Conservation (phyloP, 1,140 invertebrate species). For the Drosophila micromelanica region DNA sequence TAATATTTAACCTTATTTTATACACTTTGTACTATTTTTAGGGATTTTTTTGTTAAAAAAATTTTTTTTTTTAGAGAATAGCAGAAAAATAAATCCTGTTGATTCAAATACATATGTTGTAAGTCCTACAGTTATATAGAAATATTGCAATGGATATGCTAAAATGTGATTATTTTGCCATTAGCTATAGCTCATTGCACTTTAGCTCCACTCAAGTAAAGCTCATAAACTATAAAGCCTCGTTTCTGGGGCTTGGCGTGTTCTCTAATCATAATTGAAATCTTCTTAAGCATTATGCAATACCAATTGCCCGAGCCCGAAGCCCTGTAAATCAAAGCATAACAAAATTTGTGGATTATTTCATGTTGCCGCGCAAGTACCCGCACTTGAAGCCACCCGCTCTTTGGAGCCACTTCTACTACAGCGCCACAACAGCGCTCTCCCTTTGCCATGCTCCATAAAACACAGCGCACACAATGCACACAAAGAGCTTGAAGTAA, state of each 20-base stretch:
- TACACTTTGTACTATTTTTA: no score
- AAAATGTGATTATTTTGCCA: conserved; percentile 6
- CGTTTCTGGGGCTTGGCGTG: neutral
- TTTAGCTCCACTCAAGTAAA: conserved; percentile 19
- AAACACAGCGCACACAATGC: conserved; percentile 23
- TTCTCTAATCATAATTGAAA: conserved; percentile 59
- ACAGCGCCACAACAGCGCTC: neutral
- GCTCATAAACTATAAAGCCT: conserved; percentile 8
- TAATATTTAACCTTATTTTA: no score
- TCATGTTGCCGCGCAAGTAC: conserved; percentile 26
- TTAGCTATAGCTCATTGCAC: conserved; percentile 10
- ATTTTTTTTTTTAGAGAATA: no score
- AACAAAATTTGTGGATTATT: conserved; percentile 27
- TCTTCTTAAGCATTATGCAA: conserved; percentile 59
- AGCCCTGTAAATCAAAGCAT: conserved; percentile 26
- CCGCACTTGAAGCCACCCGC: conserved; percentile 28
- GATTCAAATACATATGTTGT: neutral
- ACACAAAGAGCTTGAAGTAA: conserved; percentile 18
- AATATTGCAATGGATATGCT: neutral
- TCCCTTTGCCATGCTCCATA: conserved; percentile 19
- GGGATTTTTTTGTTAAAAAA: no score
- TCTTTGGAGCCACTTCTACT: conserved; percentile 1
- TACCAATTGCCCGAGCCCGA: conserved; percentile 38
- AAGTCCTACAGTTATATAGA: neutral
- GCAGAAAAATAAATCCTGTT: neutral